Conservation (phyloP, 2,113 vertebrate species). For the Gambusia holbrooki region DNA sequence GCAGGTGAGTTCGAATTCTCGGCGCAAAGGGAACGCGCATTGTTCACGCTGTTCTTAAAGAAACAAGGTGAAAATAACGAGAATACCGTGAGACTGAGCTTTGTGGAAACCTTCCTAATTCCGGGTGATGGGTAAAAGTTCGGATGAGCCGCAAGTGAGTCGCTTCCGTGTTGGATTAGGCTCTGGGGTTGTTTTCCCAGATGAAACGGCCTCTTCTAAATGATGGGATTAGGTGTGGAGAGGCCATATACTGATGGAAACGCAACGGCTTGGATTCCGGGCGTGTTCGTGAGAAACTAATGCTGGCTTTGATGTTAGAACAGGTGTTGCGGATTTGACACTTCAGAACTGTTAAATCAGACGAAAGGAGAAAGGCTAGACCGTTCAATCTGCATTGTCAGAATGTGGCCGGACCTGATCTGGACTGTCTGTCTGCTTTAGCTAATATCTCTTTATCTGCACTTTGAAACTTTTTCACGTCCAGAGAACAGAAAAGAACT, state of each 20-base stretch:
- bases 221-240: constrained; percentile 41
- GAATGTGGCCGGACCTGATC: neutral
- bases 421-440: neutral
- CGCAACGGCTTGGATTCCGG: constrained; percentile 31
- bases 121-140: constrained; percentile 4
- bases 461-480: constrained; percentile 34
- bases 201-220: constrained; percentile 26
- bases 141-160: neutral
- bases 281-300: neutral
- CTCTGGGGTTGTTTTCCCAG: constrained; percentile 29
- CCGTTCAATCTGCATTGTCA: neutral
- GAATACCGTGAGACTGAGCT: neutral
- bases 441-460: neutral
- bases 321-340: constrained; percentile 35
- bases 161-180: constrained; percentile 19
- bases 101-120: constrained; percentile 1
- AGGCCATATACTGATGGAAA: constrained; percentile 4
- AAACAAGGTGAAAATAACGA: neutral
- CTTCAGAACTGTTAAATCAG: neutral
- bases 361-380: neutral
- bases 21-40: constrained; percentile 72
- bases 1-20: constrained; percentile 71
- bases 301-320: constrained; percentile 35
- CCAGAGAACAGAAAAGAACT: constrained; percentile 45
- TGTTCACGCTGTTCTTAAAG: constrained; percentile 22